Evolutionary conservation across 2,888 invertebrate species (phyloP), one percentile per base, ranked within the genome.

Genomic region (Glyphotaelius pellucidus): DNA sequence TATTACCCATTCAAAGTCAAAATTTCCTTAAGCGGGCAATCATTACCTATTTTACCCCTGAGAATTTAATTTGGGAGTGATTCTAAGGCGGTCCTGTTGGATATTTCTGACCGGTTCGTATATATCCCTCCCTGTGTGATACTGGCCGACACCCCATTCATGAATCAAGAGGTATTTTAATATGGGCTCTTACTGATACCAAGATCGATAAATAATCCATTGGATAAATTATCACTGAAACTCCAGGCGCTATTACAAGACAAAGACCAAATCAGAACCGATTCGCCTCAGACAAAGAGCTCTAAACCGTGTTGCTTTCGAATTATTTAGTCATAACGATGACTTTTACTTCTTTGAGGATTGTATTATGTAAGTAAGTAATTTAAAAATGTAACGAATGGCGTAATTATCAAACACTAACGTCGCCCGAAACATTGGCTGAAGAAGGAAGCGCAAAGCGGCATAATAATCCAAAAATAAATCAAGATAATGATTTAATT

Each of bases 71-170:
- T 3, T 31, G 5, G n/a, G 0, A 80, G 30, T 31, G 12, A 0
- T 35, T 84, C 84, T 35, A 84, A 35, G 38, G 32, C 84, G 32
- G 38, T 25, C 25, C 84, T 38, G 84, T 7, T 25, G 15, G 25
- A 7, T 84, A 12, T 32, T 84, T 38, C 25, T 19, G 84, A 84
- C 84, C 84, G 84, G 32, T 84, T 84, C 25, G 25, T n/a, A 84
- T 84, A 84, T 80, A 86, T n/a, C 92, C 90, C 67, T 90, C 92
- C 67, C 92, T 67, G 92, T 87, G 92, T 92, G 92, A 92, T 90
- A 86, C 90, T 47, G 81, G 31, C 92, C 90, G 90, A 90, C 90
- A 90, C 92, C 90, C 90, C 86, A 83, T 90, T 92, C 92, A 90
- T 90, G 90, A 88, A 92, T 90, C 90, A 86, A 86, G 86, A 86